phyloP scores from a whole-genome alignment of 2,888 invertebrate species.

The Cenopis cana region DNA sequence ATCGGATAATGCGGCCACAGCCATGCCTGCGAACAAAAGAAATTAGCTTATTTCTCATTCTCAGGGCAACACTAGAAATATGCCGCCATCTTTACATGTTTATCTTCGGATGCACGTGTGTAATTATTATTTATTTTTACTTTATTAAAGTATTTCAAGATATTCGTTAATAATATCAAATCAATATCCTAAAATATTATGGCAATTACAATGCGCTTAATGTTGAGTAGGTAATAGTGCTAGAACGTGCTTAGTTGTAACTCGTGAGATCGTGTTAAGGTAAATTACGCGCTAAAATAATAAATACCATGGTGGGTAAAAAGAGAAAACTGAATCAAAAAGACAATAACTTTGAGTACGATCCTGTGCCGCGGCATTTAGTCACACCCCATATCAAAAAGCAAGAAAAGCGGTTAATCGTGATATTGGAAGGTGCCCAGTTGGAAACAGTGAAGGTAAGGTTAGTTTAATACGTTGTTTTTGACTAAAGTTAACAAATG shows the following conservation, averaged over 20 bases:
- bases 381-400: conserved; percentile 91
- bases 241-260: not conserved
- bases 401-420: conserved; percentile 95
- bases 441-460: conserved; percentile 97
- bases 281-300: conserved; percentile 19
- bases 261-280: not conserved
- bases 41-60: not conserved
- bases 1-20: too few relatives aligned
- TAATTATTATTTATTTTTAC: not conserved
- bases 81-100: conserved; percentile 26
- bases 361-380: conserved; percentile 91
- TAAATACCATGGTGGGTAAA: conserved; percentile 69
- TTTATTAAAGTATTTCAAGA: not conserved
- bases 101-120: conserved; percentile 22
- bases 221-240: not conserved
- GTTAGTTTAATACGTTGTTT: conserved; percentile 32
- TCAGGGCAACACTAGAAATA: conserved; percentile 10
- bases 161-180: not conserved
- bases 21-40: too few relatives aligned
- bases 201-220: not conserved
- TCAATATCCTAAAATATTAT: not conserved
- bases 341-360: conserved; percentile 90
- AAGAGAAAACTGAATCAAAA: conserved; percentile 78
- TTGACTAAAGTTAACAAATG: not conserved
- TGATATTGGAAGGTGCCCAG: conserved; percentile 97